These are phyloP conservation scores for Leucoraja ocellata DNA, from an alignment of 2,797 vertebrate species.

Conservation along the genomic window DNA sequence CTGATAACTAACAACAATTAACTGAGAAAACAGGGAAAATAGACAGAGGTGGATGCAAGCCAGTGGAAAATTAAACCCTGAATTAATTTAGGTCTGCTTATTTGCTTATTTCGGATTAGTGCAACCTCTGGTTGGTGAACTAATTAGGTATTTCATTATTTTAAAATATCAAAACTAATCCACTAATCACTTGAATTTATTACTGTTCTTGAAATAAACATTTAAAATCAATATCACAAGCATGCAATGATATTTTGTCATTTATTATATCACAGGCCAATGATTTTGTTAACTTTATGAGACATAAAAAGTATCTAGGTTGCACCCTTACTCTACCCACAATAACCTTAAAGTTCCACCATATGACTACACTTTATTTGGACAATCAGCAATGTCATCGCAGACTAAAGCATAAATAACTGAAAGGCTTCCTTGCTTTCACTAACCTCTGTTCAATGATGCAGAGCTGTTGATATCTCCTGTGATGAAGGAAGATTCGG, in stretches of 20 bases:
- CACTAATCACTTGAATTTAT: background rate
- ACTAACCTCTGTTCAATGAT: conserved; percentile 96
- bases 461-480: conserved; percentile 98
- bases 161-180: conserved; percentile 10
- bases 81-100: background rate
- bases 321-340: background rate
- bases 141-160: conserved; percentile 17
- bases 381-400: background rate
- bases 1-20: background rate
- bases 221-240: background rate
- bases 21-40: background rate
- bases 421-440: conserved; percentile 50
- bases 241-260: background rate
- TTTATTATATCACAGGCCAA: background rate
- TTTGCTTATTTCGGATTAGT: background rate
- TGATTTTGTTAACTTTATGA: background rate
- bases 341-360: background rate
- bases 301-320: background rate
- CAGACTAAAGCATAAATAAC: conserved; percentile 32
- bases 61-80: conserved; percentile 23
- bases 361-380: background rate
- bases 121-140: conserved; percentile 10
- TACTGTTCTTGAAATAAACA: conserved; percentile 10
- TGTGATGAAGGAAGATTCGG: conserved; percentile 97
- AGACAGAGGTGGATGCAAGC: conserved; percentile 2